Evolutionary conservation across 1,140 invertebrate species (phyloP).

Genomic region (Pogonus chalceus): DNA sequence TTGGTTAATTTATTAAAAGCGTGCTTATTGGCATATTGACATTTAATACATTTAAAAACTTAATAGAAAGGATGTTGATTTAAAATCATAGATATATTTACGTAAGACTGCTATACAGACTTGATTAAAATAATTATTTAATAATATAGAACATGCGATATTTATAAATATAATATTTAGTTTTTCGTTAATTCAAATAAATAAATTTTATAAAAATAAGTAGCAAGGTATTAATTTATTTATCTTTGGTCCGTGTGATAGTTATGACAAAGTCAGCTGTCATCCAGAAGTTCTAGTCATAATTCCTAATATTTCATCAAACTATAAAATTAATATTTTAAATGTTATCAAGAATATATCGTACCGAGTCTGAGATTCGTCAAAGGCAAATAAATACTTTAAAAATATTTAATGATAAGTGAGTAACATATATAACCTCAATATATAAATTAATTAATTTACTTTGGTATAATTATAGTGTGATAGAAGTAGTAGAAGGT

Average conservation of each 20-base stretch:
- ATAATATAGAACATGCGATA: no score
- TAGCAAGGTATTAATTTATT: not conserved
- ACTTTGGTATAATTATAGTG: slow-evolving; percentile 39
- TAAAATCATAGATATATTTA: no score
- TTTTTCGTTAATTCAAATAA: not conserved
- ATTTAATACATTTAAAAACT: no score
- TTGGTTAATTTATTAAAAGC: not conserved
- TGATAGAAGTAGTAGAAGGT: slow-evolving; percentile 55
- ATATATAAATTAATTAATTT: slow-evolving; percentile 10
- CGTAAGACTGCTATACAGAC: no score
- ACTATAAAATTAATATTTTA: not conserved
- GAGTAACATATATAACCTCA: slow-evolving; percentile 18
- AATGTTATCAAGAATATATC: slow-evolving; percentile 23
- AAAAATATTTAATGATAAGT: slow-evolving; percentile 53
- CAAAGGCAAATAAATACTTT: slow-evolving; percentile 59
- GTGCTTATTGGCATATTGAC: no score
- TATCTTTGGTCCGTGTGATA: not conserved
- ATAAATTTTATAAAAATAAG: not conserved
- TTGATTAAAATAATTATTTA: no score
- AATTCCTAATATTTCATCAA: not conserved
- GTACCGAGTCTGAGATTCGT: slow-evolving; percentile 29
- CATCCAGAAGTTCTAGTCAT: slow-evolving; percentile 1
- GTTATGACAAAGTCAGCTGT: not conserved
- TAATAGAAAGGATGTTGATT: no score
- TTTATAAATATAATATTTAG: not conserved